These are phyloP conservation scores for Caenorhabditis brenneri DNA, from an alignment of 1,140 invertebrate species.

Conservation along the genomic window DNA sequence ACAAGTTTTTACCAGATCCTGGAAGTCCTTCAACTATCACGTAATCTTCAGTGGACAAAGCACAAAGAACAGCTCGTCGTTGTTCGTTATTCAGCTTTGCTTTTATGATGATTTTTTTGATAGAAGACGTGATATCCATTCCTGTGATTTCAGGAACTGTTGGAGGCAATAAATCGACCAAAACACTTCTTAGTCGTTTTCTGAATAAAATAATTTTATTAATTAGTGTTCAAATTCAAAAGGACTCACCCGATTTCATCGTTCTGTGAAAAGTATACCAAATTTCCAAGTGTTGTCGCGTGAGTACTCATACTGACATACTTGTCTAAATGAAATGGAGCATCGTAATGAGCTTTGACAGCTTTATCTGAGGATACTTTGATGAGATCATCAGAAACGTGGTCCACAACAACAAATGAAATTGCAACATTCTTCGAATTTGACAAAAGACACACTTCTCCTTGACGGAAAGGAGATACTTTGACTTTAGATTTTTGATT, in stretches of 20 bases:
- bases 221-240: too few relatives aligned
- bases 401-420: background rate
- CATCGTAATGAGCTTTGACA: background rate
- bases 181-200: background rate
- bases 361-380: background rate
- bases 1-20: conserved; percentile 34
- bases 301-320: conserved; percentile 14
- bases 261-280: background rate
- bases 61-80: background rate
- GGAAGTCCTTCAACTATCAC: conserved; percentile 50
- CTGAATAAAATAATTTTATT: background rate
- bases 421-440: background rate
- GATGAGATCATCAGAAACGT: background rate
- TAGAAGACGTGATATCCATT: background rate
- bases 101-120: background rate
- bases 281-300: conserved; percentile 11
- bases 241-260: background rate
- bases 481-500: background rate
- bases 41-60: conserved; percentile 44
- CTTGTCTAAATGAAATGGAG: background rate
- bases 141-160: background rate
- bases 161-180: background rate
- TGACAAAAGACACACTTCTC: conserved; percentile 10
- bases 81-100: conserved; percentile 33
- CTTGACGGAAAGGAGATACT: background rate